Base-by-base conservation (phyloP, 2,113 vertebrate genomes). In the Terrapene triunguis region DNA sequence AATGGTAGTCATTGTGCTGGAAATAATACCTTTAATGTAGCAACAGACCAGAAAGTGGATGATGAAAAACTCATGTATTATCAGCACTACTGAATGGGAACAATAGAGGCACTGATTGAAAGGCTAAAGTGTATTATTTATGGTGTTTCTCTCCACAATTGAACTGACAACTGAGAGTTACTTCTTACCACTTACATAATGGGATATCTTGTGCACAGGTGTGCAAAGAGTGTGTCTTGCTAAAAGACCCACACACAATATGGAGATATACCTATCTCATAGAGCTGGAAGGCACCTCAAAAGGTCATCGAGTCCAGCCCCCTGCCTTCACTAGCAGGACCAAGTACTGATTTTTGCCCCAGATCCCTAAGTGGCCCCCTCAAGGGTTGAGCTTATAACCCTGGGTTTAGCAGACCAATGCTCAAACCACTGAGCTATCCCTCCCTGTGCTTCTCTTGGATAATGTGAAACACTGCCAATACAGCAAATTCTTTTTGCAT, bases 21-120 rank as follows among this genome's bases (percentile, higher is more conserved):
- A 90, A 54, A 79, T 50, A 88, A 96, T 88, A 17, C 11, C 10
- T 82, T 25, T 51, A 78, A 88, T 16, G 14, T 57, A 54, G 48
- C 62, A 94, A 65, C 5, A 88, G 89, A 86, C 35, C 53, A 8
- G 3, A 6, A 94, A 91, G 29, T 1, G 0, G 55, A 86, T 42
- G 47, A n/a, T 81, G 65, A 93, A n/a, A 87, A 96, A 79, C 82
- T 0, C 89, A 48, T 19, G 51, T 84, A 89, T 62, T 54, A 47
- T 4, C 4, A 80, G 29, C 44, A 89, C 80, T 90, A 82, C 48
- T 93, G n/a, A 3, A 51, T 38, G 4, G 32, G 9, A 95, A 78
- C 42, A 47, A 95, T 53, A 22, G 32, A 94, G 79, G 6, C 94
- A 89, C 74, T 78, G 78, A 25, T 82, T 93, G 92, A 59, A 82